Percentiles rank a stretch among this genome's conserved stretches.
Evolutionary conservation across 92 coral and sea anemone species (phyloP).

Genomic region (Zoanthus gigantus): DNA sequence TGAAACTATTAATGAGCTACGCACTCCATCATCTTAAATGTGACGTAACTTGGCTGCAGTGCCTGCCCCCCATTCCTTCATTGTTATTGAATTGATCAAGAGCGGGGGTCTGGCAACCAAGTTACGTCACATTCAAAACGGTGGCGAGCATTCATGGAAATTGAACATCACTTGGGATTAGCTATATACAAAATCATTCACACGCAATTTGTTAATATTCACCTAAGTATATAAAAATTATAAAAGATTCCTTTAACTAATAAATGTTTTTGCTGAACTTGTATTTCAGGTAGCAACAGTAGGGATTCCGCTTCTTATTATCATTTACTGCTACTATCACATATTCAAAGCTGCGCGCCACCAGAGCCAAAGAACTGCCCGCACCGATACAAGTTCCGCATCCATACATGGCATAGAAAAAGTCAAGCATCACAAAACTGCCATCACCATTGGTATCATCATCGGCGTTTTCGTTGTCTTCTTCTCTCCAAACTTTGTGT

Average conservation of each 20-base stretch:
- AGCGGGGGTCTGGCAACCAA: too few relatives aligned
- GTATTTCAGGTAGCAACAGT: background rate
- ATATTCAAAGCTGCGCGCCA: slow-evolving; percentile 68
- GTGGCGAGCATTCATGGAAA: too few relatives aligned
- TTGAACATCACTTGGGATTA: too few relatives aligned
- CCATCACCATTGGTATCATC: slow-evolving; percentile 1
- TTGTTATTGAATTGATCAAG: too few relatives aligned
- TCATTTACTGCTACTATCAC: slow-evolving; percentile 63
- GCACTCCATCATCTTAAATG: too few relatives aligned
- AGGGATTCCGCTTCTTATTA: slow-evolving; percentile 52
- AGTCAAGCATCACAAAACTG: background rate
- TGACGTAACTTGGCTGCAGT: too few relatives aligned
- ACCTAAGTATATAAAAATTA: too few relatives aligned
- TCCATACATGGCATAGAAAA: background rate
- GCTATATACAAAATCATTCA: too few relatives aligned
- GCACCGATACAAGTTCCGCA: background rate
- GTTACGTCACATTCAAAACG: too few relatives aligned
- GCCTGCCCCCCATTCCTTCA: too few relatives aligned
- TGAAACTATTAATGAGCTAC: too few relatives aligned
- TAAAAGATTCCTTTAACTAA: background rate
- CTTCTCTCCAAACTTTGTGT: slow-evolving; percentile 15
- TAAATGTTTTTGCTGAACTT: background rate
- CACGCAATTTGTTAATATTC: too few relatives aligned
- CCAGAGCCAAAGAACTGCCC: slow-evolving; percentile 40
- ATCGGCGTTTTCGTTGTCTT: background rate